phyloP scores from a whole-genome alignment of 2,113 vertebrate species.

The Maccullochella peelii region DNA sequence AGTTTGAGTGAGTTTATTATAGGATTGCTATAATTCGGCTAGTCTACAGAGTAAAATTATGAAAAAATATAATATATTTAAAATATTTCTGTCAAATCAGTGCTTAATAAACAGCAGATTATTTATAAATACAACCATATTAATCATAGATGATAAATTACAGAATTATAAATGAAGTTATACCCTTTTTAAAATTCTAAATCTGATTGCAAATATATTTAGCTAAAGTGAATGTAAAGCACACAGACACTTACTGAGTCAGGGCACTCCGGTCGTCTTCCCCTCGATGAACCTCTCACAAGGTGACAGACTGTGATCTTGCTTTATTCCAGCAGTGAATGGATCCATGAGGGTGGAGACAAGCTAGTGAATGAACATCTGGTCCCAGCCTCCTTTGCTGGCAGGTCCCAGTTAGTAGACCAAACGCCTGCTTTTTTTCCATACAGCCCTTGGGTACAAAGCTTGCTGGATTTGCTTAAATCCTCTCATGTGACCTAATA shows the following conservation, averaged over 20 bases:
- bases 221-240: not conserved
- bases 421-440: not conserved
- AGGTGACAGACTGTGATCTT: conserved; percentile 18
- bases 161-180: not conserved
- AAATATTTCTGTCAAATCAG: not conserved
- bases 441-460: not conserved
- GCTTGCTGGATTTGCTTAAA: not conserved
- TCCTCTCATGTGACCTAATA: not conserved
- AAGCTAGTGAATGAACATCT: conserved; percentile 8
- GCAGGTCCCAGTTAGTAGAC: conserved; percentile 1
- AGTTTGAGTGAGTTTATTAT: not conserved
- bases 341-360: conserved; percentile 52
- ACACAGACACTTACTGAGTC: conserved; percentile 33
- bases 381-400: conserved; percentile 39
- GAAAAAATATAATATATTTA: not conserved
- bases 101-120: not conserved
- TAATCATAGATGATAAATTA: not conserved
- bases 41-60: not conserved
- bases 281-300: conserved; percentile 1
- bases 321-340: conserved; percentile 15
- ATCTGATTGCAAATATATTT: not conserved
- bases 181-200: not conserved
- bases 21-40: not conserved
- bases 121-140: not conserved
- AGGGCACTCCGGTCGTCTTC: conserved; percentile 1